Conservation (phyloP, 2,797 vertebrate species). For the Hyperoplus lanceolatus region DNA sequence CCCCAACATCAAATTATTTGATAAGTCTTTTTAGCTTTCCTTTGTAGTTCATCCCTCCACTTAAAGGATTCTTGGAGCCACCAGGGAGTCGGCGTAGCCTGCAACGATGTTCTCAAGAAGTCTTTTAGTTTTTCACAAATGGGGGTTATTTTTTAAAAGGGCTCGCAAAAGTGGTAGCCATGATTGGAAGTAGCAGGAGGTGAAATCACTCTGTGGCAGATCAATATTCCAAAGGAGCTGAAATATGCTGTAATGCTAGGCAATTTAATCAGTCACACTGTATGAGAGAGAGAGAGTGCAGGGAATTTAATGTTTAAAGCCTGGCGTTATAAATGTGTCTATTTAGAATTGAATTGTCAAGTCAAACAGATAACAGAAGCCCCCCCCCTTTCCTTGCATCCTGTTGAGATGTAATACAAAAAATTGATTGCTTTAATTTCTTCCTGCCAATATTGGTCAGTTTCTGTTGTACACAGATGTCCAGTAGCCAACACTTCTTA, state of each 20-base stretch:
- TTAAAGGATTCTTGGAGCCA: constrained; percentile 50
- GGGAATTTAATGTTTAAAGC: constrained; percentile 36
- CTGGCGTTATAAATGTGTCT: constrained; percentile 22
- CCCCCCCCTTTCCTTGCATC: not conserved
- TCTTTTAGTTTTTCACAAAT: constrained; percentile 51
- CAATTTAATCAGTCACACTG: constrained; percentile 45
- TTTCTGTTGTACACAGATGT: constrained; percentile 2
- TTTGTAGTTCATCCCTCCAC: constrained; percentile 60
- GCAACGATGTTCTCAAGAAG: constrained; percentile 60
- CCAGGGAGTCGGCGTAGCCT: constrained; percentile 57
- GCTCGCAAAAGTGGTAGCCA: constrained; percentile 54
- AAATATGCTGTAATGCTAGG: constrained; percentile 51
- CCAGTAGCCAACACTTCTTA: constrained; percentile 4
- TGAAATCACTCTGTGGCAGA: constrained; percentile 66
- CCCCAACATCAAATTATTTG: constrained; percentile 30
- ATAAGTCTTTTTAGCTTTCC: constrained; percentile 38
- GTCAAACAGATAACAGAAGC: constrained; percentile 10
- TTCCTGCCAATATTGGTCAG: constrained; percentile 13
- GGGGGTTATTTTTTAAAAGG: constrained; percentile 64
- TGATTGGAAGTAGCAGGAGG: constrained; percentile 74
- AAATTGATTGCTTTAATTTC: constrained; percentile 18
- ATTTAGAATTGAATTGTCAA: constrained; percentile 26
- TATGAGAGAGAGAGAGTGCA: constrained; percentile 13
- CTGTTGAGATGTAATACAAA: constrained; percentile 5
- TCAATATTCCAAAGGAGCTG: constrained; percentile 69